Conservation (phyloP, 2,797 vertebrate species). For the Cetoscarus ocellatus region DNA sequence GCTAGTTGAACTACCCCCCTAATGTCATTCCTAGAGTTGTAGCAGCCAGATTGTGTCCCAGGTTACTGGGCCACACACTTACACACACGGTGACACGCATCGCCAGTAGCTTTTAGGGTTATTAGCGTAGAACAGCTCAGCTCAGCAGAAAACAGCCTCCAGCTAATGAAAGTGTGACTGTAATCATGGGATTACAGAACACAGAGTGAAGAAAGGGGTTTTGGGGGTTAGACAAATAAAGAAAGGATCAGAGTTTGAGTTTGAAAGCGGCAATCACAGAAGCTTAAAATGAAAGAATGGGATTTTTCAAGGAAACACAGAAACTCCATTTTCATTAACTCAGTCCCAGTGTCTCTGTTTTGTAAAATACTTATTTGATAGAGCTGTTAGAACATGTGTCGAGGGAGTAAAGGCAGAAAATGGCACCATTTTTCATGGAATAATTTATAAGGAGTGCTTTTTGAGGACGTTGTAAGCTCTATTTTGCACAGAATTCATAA, state of each 20-base stretch:
- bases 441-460: conserved; percentile 45
- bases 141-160: conserved; percentile 70
- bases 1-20: conserved; percentile 1
- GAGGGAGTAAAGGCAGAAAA: conserved; percentile 26
- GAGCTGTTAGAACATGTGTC: conserved; percentile 20
- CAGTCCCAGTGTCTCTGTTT: conserved; percentile 11
- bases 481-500: conserved; percentile 1
- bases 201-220: conserved; percentile 9
- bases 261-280: conserved; percentile 40
- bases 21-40: not conserved
- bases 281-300: conserved; percentile 20
- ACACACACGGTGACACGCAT: conserved; percentile 24
- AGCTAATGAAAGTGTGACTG: conserved; percentile 74
- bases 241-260: conserved; percentile 34
- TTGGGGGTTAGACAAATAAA: conserved; percentile 48
- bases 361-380: conserved; percentile 37
- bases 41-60: conserved; percentile 39
- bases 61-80: conserved; percentile 28
- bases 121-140: conserved; percentile 60
- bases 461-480: conserved; percentile 26
- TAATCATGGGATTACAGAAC: conserved; percentile 71
- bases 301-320: conserved; percentile 27
- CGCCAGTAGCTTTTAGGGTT: conserved; percentile 57
- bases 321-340: conserved; percentile 38
- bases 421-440: conserved; percentile 24